Evolutionary conservation across 2,797 vertebrate genomes (phyloP), one percentile per base, ranked within the genome.

Genomic region (Parambassis ranga): DNA sequence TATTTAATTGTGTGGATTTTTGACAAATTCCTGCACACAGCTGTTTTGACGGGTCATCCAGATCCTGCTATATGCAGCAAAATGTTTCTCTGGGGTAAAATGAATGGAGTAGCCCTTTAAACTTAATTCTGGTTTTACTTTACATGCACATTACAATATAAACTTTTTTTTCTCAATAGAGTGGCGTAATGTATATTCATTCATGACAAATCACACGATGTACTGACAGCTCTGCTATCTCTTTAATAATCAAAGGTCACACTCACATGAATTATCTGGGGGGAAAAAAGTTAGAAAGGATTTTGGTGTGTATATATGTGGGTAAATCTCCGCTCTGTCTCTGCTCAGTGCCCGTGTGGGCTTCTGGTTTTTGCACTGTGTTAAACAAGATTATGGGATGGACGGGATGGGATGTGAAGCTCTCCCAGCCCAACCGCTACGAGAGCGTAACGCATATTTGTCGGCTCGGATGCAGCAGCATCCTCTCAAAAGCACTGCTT

Each of bases 391-490:
- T 83, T 69, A 72, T 66, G 76, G 65, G 72, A 61, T 68, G 48
- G 58, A 71, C 51, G 26, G 47, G 59, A 71, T 59, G 67, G 79
- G 68, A 73, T 84, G 80, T 33, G 36, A 63, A 67, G 67, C 65
- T 80, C 62, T 51, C 77, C 38, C 70, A 75, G 81, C 42, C 50
- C 67, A 66, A 53, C 76, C 72, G 41, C 67, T 59, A 68, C 48
- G 52, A 82, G 70, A 72, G 81, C 74, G 56, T 30, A 75, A 49
- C 70, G 75, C 70, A 18, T 26, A 57, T 76, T 42, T 24, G 69
- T 76, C 47, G 53, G 55, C 72, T 82, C 42, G 71, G 69, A 77
- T 84, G 81, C 80, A 81, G 72, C 81, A 73, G 51, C 67, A 64
- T 74, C 65, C 64, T 69, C 64, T 72, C 43, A 39, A 41, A 36